Base-by-base conservation (phyloP, 1,140 invertebrate species). In the Bombus waltoni region DNA sequence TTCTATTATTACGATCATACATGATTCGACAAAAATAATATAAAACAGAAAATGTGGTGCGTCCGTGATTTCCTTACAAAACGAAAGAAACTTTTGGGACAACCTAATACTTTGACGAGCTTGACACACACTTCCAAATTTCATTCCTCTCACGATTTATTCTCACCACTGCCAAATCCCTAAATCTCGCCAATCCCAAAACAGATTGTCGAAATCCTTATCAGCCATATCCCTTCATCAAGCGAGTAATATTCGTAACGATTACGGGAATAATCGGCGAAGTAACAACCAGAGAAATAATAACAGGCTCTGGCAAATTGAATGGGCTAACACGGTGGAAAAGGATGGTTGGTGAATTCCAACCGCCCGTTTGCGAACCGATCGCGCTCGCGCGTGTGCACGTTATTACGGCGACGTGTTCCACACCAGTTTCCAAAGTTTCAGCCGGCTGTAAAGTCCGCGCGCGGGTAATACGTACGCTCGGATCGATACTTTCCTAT, bases 401-500 rank as follows among this genome's bases (percentile, higher is more conserved):
- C 32, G 9, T 15, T n/a, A 77, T 44, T 83, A 65, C 44, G 18
- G n/a, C 47, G 59, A 57, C 74, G 82, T 77, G 65, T 83, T 66
- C 38, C 25, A 44, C 22, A 35, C n/a, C 53, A 72, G 68, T 85
- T 80, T 80, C 35, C 57, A 5, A 85, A 66, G 78, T 68, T 81
- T 74, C 57, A 44, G 13, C 42, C 70, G n/a, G 83, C 42, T 73
- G 35, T 75, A 44, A 68, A 75, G 59, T 82, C 78, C 59, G 13
- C 59, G 25, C 3, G 15, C 35, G 44, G 44, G 42, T 66, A 75
- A 86, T 74, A 75, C 13, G 47, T 68, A 15, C n/a, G 40, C 15
- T 22, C 32, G 40, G 73, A 81, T 86, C 85, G 73, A 86, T 83
- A 76, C 66, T 70, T 71, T 25, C n/a, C 72, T 76, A 77, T 83